Base-by-base conservation (phyloP, 2,797 vertebrate genomes). In the Myotis vivesi region DNA sequence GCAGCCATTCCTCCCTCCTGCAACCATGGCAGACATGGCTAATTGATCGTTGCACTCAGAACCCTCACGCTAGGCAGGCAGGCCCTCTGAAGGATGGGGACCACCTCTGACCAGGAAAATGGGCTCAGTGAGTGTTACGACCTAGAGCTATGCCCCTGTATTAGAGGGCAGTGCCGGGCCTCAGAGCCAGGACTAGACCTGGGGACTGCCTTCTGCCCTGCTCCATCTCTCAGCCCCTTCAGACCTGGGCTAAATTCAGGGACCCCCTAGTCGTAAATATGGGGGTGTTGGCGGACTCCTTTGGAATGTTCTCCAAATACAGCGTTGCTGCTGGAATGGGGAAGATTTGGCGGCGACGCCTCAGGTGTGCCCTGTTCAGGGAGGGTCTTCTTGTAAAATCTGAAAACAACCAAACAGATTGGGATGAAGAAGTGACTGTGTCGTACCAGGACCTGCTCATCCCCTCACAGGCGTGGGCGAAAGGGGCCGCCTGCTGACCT, bases 1-100 rank as follows among this genome's bases (percentile, higher is more conserved):
- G 11, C 8, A 11, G 22, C 49, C 3, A 0, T 15, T 53, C 23
- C 15, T 87, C 64, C 23, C 4, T n/a, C 28, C 11, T 11, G 0
- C 55, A 36, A 15, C 55, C 38, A 1, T 3, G 10, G 51, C 33
- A 19, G 73, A 81, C 51, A 3, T 33, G 38, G 44, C 79, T 91
- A 10, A 53, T n/a, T 16, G 77, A 51, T 15, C 2, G 5, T 66
- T 8, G 15, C 1, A 3, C 11, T 22, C n/a, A 15, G 6, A 62
- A 9, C 55, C 36, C 57, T 71, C 6, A 7, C 0, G 0, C 15
- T 2, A 2, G 38, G 53, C 16, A 2, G 0, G n/a, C 46, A 13
- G 8, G 44, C n/a, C 11, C 44, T 80, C 41, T 36, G 46, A 55
- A n/a, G 17, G 33, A 33, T 6, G 8, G 30, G 13, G 77, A 15